Conservation (phyloP, 2,888 invertebrate genomes). For the Drosophila barbarae region DNA sequence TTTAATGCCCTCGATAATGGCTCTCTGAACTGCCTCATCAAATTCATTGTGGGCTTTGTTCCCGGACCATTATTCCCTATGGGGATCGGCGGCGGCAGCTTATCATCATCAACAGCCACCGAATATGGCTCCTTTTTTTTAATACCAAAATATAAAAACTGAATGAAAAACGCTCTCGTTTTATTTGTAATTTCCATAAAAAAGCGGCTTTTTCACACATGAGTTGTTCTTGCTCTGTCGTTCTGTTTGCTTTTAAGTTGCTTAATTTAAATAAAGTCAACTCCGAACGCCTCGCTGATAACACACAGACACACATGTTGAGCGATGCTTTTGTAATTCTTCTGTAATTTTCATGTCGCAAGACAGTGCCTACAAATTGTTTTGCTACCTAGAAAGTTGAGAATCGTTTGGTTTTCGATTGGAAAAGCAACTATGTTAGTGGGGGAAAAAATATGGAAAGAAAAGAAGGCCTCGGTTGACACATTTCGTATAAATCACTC, state of each 20-base stretch:
- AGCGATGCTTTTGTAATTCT: conserved; percentile 23
- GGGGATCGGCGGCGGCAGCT: conserved; percentile 30
- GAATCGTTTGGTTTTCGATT: conserved; percentile 53
- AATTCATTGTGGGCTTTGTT: conserved; percentile 16
- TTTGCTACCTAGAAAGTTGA: conserved; percentile 41
- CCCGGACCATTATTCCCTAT: conserved; percentile 16
- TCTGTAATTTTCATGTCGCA: conserved; percentile 38
- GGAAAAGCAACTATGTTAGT: conserved; percentile 42
- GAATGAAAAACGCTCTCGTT: conserved; percentile 41
- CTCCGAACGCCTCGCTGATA: conserved; percentile 59
- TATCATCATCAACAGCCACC: conserved; percentile 60
- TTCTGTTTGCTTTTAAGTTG: conserved; percentile 49
- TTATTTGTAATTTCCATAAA: conserved; percentile 66
- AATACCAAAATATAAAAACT: conserved; percentile 33
- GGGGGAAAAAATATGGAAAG: conserved; percentile 18
- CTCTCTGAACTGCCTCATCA: conserved; percentile 21
- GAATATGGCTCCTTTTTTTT: conserved; percentile 20
- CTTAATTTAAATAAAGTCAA: conserved; percentile 68
- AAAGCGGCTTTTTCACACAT: conserved; percentile 44
- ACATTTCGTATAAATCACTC: conserved; percentile 61
- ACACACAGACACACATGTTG: conserved; percentile 29
- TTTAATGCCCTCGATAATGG: conserved; percentile 35
- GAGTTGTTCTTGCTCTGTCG: conserved; percentile 9
- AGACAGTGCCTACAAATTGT: conserved; percentile 40
- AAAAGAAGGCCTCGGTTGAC: conserved; percentile 24